Evolutionary conservation across 2,113 vertebrate species (phyloP).

Genomic region (Empidonax alnorum): DNA sequence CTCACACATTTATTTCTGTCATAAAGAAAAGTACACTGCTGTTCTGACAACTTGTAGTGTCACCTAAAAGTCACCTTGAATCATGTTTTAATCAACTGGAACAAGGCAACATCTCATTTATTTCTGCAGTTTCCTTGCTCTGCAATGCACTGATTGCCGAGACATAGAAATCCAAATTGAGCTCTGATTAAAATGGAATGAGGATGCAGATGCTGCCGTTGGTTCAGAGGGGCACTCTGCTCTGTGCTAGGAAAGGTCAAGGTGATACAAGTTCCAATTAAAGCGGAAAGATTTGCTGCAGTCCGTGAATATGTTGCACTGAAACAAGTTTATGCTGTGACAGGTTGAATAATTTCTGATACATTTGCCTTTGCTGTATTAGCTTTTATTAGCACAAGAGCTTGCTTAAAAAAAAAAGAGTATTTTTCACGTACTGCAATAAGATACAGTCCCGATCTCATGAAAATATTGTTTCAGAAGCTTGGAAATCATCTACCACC

Average conservation of each 20-base stretch:
- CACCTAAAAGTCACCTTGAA: conserved; percentile 77
- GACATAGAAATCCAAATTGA: conserved; percentile 70
- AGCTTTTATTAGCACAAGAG: background rate
- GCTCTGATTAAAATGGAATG: conserved; percentile 73
- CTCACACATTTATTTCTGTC: conserved; percentile 27
- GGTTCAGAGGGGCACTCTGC: conserved; percentile 13
- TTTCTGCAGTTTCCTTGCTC: conserved; percentile 61
- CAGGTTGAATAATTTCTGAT: conserved; percentile 7
- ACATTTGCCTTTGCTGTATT: background rate
- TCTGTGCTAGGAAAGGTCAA: conserved; percentile 63
- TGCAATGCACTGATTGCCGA: conserved; percentile 50
- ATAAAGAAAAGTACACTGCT: conserved; percentile 33
- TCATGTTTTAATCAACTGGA: conserved; percentile 72
- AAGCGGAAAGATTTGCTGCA: background rate
- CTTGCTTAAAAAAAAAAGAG: background rate
- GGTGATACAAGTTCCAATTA: conserved; percentile 57
- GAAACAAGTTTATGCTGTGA: background rate
- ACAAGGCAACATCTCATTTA: conserved; percentile 77
- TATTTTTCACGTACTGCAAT: background rate
- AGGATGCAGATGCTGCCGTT: conserved; percentile 50
- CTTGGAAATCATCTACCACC: background rate
- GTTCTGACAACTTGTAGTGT: conserved; percentile 63
- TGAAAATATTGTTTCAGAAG: background rate
- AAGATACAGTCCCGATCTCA: background rate
- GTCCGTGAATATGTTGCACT: background rate